phyloP scores from a whole-genome alignment of 2,797 vertebrate genomes.

The Scarus forsteni region DNA sequence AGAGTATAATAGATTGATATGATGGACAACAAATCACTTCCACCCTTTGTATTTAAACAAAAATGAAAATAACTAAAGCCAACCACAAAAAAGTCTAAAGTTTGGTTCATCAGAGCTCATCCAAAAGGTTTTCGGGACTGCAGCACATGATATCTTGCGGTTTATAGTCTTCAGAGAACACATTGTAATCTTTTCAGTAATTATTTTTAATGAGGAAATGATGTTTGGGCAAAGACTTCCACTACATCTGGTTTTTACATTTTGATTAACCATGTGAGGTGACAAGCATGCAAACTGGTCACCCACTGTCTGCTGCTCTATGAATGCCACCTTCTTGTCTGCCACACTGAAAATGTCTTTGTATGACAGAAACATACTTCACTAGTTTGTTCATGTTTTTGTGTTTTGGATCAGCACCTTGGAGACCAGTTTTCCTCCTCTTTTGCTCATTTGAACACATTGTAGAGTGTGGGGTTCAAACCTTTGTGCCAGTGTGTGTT shows the following conservation, averaged over 20 bases:
- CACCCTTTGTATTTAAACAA: no score
- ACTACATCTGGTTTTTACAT: slow-evolving; percentile 34
- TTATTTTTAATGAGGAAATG: slow-evolving; percentile 10
- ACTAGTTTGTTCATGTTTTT: slow-evolving; percentile 30
- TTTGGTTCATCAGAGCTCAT: neutral
- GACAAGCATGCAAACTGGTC: slow-evolving; percentile 37
- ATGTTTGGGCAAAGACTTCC: neutral
- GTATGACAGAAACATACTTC: slow-evolving; percentile 23
- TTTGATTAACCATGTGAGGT: slow-evolving; percentile 21
- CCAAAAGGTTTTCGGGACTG: slow-evolving; percentile 27
- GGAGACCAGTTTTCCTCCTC: slow-evolving; percentile 41
- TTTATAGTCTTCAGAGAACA: slow-evolving; percentile 32
- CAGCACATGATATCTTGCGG: slow-evolving; percentile 13
- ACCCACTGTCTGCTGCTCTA: slow-evolving; percentile 29
- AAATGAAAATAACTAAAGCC: no score
- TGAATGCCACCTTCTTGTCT: slow-evolving; percentile 28
- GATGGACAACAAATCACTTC: no score
- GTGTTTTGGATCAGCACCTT: slow-evolving; percentile 44
- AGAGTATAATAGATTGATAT: no score
- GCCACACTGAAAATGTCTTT: slow-evolving; percentile 1
- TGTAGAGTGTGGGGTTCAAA: neutral
- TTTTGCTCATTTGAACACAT: slow-evolving; percentile 26
- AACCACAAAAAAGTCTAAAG: no score
- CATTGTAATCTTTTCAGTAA: slow-evolving; percentile 5
- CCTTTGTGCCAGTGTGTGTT: slow-evolving; percentile 5